Evolutionary conservation across 2,888 invertebrate species (phyloP).

Genomic region (Electrophaes corylata): DNA sequence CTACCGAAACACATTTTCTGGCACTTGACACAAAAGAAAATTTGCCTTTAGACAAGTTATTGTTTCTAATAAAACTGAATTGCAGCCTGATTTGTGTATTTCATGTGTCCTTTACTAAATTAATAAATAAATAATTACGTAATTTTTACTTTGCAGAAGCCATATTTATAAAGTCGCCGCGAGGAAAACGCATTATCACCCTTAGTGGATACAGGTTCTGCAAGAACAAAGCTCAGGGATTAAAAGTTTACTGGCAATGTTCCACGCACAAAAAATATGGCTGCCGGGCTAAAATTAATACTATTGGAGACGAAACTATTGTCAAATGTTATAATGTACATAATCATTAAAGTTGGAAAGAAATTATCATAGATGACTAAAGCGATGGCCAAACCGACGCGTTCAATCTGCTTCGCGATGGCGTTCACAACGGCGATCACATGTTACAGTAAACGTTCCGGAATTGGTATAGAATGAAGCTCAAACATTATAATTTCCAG

Average conservation of each 20-base stretch:
- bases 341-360: conserved; percentile 13
- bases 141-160: conserved; percentile 23
- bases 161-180: conserved; percentile 19
- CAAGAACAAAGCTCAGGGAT: conserved; percentile 8
- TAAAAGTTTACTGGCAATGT: conserved; percentile 44
- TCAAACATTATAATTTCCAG: no score
- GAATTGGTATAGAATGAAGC: no score
- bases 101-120: no score
- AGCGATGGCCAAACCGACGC: no score
- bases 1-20: no score
- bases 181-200: conserved; percentile 18
- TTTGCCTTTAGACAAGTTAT: no score
- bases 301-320: conserved; percentile 14
- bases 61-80: no score
- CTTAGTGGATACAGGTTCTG: conserved; percentile 16
- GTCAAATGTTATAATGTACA: conserved; percentile 27
- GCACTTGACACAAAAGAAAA: no score
- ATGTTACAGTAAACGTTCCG: no score
- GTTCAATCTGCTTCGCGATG: no score
- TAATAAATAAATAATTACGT: not conserved
- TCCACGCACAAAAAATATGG: conserved; percentile 42
- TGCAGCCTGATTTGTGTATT: no score
- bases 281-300: conserved; percentile 40
- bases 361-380: not conserved
- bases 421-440: no score